These are phyloP conservation scores for Euplexia lucipara DNA, from an alignment of 2,888 invertebrate species.

Conservation along the genomic window DNA sequence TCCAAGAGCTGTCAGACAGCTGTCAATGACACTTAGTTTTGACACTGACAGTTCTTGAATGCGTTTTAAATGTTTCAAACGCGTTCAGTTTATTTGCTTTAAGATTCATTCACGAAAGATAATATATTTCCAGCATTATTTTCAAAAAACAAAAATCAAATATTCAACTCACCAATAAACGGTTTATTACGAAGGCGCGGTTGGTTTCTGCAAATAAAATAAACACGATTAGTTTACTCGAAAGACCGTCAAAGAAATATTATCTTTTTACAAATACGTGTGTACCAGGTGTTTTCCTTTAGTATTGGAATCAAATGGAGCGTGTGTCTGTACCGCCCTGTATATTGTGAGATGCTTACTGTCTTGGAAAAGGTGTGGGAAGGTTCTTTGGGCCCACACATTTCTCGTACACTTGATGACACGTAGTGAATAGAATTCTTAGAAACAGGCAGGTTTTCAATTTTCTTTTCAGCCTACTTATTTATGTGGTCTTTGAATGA, in stretches of 20 bases:
- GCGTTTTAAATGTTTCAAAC: too few species aligned
- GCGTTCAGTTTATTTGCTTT: background rate
- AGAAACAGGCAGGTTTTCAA: slow-evolving; percentile 6
- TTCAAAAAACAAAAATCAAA: background rate
- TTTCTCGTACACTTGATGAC: slow-evolving; percentile 18
- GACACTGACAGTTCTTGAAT: too few species aligned
- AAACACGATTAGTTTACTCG: slow-evolving; percentile 44
- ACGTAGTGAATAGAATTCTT: slow-evolving; percentile 19
- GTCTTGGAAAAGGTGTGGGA: slow-evolving; percentile 53
- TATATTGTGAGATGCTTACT: slow-evolving; percentile 41
- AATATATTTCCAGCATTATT: background rate
- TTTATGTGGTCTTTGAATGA: background rate
- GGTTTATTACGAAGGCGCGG: slow-evolving; percentile 59
- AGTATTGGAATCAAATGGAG: slow-evolving; percentile 52
- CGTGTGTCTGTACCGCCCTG: slow-evolving; percentile 41
- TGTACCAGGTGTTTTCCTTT: slow-evolving; percentile 32
- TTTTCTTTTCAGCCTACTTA: slow-evolving; percentile 6
- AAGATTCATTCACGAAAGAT: background rate
- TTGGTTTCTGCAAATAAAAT: slow-evolving; percentile 71
- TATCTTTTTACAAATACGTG: slow-evolving; percentile 32
- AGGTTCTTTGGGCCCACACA: slow-evolving; percentile 24
- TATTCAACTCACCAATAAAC: slow-evolving; percentile 32
- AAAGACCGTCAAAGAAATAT: slow-evolving; percentile 23
- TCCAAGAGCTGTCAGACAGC: too few species aligned
- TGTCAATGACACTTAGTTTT: too few species aligned